Base-by-base conservation (phyloP, 2,797 vertebrate species). In the Phataginus tricuspis region DNA sequence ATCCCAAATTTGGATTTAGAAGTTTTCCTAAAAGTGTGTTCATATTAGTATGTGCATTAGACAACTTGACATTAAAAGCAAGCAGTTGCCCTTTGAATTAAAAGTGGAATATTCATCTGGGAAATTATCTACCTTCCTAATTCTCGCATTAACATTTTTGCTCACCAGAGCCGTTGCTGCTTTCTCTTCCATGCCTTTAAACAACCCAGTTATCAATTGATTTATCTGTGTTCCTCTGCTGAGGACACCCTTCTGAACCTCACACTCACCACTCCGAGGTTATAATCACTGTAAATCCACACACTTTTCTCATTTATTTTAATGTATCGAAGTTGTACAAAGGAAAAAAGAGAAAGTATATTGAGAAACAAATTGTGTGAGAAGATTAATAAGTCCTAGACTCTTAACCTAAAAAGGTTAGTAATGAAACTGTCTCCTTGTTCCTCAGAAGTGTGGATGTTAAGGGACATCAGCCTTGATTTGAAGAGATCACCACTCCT, bases 41-140 rank as follows among this genome's bases (percentile, higher is more conserved):
- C 13, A 18, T 49, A 85, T 84, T 68, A 90, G 37, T 63, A 45
- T 86, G 61, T 68, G 16, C 10, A 4, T n/a, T 80, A 88, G 86
- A 34, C 45, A 92, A 63, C 21, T 42, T 90, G 75, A 69, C 37
- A 34, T 86, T 89, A 66, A 88, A 91, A 96, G 51, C 16, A 53
- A 53, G 25, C 18, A 34, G 3, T 75, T 89, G n/a, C 55, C 42
- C 59, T 96, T 84, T 66, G 42, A 95, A 53, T 72, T 92, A 37
- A 59, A 94, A 89, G 51, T 64, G 74, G 55, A 93, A 42, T 93
- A 69, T 80, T 91, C 45, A 57, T n/a, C 53, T 90, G n/a, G 68
- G 68, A 95, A 87, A 61, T 89, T n/a, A 72, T 59, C 85, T 90
- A n/a, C 9, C 31, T 92, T 72, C n/a, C 23, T 94, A 66, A 66